Evolutionary conservation across 2,113 vertebrate species (phyloP), one percentile per base, ranked within the genome.

Genomic region (Lepisosteus osseus): DNA sequence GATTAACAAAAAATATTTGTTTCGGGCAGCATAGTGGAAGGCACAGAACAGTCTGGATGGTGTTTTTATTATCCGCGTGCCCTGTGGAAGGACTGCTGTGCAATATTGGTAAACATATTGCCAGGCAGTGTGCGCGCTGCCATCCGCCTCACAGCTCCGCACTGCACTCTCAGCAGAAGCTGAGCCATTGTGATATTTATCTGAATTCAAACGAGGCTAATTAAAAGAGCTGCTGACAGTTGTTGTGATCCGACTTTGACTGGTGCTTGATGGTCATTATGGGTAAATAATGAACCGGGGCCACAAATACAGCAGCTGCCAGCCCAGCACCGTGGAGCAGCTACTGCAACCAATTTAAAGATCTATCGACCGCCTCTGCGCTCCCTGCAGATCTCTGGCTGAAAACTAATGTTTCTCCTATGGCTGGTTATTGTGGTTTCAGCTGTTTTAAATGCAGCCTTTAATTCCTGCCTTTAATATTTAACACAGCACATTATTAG

Each of bases 261-360:
- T 94, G 90, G 89, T 90, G 90, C 91, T 93, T 94, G 92, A 93
- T 93, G 90, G 92, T 94, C 93, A 93, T 94, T 94, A 94, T 93
- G 91, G 90, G 91, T 92, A 94, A 94, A 94, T 94, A 93, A 94
- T 94, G 93, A 94, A 94, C 87, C 90, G 86, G 84, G 91, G 86
- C 92, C 93, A 90, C 90, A 93, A 92, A 93, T 91, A 89, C 84
- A 93, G 91, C 92, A 94, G 92, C 93, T 94, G 93, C 93, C 93
- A 93, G 85, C 90, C 85, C 91, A 87, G 90, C 86, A 79, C 89
- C 88, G 86, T 90, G 88, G 87, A 89, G 88, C 90, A 77, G 90
- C 90, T 90, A 92, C 88, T 91, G 90, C 90, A 88, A 92, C 91
- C 90, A 93, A 94, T 94, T 94, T 94, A 93, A 92, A 89, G 86